phyloP scores from a whole-genome alignment of 2,797 vertebrate genomes.

The Lagocephalus sceleratus region DNA sequence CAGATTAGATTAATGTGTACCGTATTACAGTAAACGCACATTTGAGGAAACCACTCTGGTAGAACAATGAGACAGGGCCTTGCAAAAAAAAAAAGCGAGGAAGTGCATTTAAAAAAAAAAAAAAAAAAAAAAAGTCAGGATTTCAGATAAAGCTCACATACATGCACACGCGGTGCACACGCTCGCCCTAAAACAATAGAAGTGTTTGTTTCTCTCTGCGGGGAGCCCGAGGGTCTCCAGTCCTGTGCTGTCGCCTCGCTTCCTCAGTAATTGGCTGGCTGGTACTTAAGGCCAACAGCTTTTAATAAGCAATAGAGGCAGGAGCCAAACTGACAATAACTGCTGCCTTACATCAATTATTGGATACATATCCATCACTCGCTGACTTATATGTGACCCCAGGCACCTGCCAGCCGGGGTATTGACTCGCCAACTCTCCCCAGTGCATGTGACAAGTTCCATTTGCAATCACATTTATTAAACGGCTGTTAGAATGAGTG shows the following conservation, averaged over 20 bases:
- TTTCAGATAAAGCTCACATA: slow-evolving; percentile 27
- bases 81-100: slow-evolving; percentile 41
- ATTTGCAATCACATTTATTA: slow-evolving; percentile 85
- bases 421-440: slow-evolving; percentile 77
- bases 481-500: slow-evolving; percentile 81
- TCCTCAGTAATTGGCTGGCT: slow-evolving; percentile 76
- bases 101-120: slow-evolving; percentile 63
- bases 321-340: slow-evolving; percentile 82
- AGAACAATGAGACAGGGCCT: slow-evolving; percentile 65
- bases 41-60: slow-evolving; percentile 67
- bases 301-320: slow-evolving; percentile 84
- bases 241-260: slow-evolving; percentile 63
- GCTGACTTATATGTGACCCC: slow-evolving; percentile 82
- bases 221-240: slow-evolving; percentile 53
- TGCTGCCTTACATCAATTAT: slow-evolving; percentile 83
- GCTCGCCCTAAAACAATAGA: slow-evolving; percentile 58
- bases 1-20: slow-evolving; percentile 57
- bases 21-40: slow-evolving; percentile 57
- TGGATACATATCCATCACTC: slow-evolving; percentile 84
- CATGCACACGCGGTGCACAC: not conserved
- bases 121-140: slow-evolving; percentile 47
- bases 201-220: slow-evolving; percentile 35
- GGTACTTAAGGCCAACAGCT: slow-evolving; percentile 83
- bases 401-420: slow-evolving; percentile 80
- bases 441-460: slow-evolving; percentile 81